A percentile compares a stretch with the other conserved stretches of the same genome.
Evolutionary conservation across 2,113 vertebrate species (phyloP).

Genomic region (Pelmatolapia mariae): DNA sequence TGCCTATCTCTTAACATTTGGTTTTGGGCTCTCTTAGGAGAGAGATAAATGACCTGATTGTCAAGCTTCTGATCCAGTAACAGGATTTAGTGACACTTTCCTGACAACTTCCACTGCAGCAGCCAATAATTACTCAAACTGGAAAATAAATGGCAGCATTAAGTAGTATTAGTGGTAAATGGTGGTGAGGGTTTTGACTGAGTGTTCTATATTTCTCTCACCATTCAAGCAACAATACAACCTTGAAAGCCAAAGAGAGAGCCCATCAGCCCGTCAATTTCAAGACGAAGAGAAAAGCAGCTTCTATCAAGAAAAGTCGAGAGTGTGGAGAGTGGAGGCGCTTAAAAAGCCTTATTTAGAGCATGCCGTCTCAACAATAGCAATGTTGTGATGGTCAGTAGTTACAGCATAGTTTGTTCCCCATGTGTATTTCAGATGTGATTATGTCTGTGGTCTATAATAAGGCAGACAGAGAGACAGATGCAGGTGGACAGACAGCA

Average conservation of each 20-base stretch:
- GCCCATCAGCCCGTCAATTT: neutral
- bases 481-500: neutral
- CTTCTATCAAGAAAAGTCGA: neutral
- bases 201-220: neutral
- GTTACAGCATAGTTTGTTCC: neutral
- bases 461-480: neutral
- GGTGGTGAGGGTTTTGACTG: neutral
- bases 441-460: neutral
- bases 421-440: neutral
- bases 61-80: neutral
- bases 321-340: neutral
- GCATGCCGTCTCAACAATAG: neutral
- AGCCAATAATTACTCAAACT: neutral
- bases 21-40: neutral
- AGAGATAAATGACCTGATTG: neutral
- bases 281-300: neutral
- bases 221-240: neutral
- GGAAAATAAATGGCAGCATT: conserved; percentile 3
- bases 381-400: neutral
- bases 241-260: neutral
- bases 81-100: neutral
- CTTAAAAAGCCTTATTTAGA: neutral
- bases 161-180: neutral
- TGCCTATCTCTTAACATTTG: neutral
- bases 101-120: neutral